phyloP scores from a whole-genome alignment of 2,797 vertebrate genomes.

The Galaxias olidus region DNA sequence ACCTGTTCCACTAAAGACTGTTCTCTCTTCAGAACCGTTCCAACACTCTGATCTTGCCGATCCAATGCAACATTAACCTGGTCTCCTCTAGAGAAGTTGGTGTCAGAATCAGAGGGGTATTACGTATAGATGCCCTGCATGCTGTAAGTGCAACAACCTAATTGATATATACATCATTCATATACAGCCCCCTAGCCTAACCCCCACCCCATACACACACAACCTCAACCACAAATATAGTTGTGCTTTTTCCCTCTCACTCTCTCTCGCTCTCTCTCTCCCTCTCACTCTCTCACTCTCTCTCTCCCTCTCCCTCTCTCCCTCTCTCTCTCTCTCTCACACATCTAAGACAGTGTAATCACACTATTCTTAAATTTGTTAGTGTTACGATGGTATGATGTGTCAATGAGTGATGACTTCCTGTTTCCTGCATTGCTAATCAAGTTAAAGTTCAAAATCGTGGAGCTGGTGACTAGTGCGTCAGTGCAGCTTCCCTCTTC shows the following conservation, averaged over 20 bases:
- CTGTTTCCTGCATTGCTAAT: slow-evolving; percentile 50
- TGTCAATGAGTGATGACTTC: slow-evolving; percentile 35
- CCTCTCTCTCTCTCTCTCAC: slow-evolving; percentile 5
- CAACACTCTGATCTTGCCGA: slow-evolving; percentile 83
- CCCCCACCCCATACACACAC: neutral
- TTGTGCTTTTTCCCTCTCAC: no score
- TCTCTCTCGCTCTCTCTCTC: no score
- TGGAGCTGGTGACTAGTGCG: slow-evolving; percentile 83
- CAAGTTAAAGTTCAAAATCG: slow-evolving; percentile 91
- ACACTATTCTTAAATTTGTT: neutral
- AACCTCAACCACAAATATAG: slow-evolving; percentile 3
- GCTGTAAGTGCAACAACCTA: no score
- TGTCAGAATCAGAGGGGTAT: slow-evolving; percentile 77
- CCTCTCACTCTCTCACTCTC: no score
- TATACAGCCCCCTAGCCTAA: neutral
- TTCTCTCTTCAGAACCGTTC: slow-evolving; percentile 82
- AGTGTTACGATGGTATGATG: slow-evolving; percentile 17
- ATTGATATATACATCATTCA: neutral
- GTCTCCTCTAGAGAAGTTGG: slow-evolving; percentile 78
- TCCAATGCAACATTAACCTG: slow-evolving; percentile 83
- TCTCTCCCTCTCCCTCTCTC: no score
- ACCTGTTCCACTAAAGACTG: no score
- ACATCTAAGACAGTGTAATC: neutral
- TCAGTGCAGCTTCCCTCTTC: slow-evolving; percentile 79
- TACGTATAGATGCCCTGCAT: slow-evolving; percentile 85